Evolutionary conservation across 2,113 vertebrate genomes (phyloP), one percentile per base, ranked within the genome.

Genomic region (Peucedramus taeniatus): DNA sequence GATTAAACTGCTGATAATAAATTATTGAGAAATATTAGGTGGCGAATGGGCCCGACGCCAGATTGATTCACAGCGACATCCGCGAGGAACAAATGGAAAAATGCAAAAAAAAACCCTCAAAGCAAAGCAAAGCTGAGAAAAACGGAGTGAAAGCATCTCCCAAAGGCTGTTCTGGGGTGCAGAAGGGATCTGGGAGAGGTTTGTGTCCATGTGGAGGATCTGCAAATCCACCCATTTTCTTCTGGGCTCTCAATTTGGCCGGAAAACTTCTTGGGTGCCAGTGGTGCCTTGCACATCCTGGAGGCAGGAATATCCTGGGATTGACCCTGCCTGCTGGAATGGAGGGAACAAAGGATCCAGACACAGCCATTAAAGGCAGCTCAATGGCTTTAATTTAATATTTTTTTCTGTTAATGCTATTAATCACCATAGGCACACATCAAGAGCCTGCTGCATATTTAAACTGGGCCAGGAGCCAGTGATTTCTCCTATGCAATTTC

Each of bases 21-120:
- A 96, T 97, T 97, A 96, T 94, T 93, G 89, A 97, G 96, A 96
- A 93, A 96, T 95, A 96, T 96, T 92, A 95, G 89, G 89, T 51
- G 8, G 82, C 0, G 14, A 93, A 81, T 11, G 66, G 92, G 77
- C 92, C 83, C 33, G 40, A 49, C 1, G 27, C 87, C 60, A 80
- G 94, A 85, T 83, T 84, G 95, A 96, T 94, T 80, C 92, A 60
- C 35, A 9, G 76, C 1, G 0, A 88, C 4, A 7, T 53, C 80
- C 19, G 0, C 2, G 1, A 37, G 72, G 56, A 88, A 72, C 47
- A 57, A 66, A 70, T 3, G 56, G 53, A 11, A 60, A 81, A 83
- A 72, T 21, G 19, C 2, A 19, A 42, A 47, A 40, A 37, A 51
- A 50, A 39, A 6, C 3, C 26, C 60, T 28, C n/a, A 56, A 56